Conservation (phyloP, 2,888 invertebrate genomes). For the Apodemia mormo region DNA sequence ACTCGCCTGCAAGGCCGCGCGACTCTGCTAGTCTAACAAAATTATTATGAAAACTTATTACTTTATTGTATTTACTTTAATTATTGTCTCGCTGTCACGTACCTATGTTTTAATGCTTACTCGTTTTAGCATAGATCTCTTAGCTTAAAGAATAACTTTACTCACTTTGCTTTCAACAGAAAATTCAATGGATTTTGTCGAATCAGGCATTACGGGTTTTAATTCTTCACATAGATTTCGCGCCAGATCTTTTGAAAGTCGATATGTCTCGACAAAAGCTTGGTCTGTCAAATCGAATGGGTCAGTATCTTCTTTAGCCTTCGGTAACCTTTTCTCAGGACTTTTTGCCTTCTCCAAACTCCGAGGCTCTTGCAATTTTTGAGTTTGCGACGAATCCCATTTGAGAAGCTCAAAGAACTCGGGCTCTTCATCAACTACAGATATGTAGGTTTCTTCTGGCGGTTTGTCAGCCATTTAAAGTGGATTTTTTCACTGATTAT, state of each 20-base stretch:
- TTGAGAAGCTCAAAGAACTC: slow-evolving; percentile 73
- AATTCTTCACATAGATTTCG: slow-evolving; percentile 63
- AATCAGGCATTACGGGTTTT: slow-evolving; percentile 69
- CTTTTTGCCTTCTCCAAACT: slow-evolving; percentile 62
- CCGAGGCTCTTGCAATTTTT: slow-evolving; percentile 48
- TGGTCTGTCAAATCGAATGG: slow-evolving; percentile 67
- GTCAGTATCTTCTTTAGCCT: slow-evolving; percentile 56
- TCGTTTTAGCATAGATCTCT: not conserved
- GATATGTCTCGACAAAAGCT: slow-evolving; percentile 64
- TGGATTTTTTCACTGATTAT: slow-evolving; percentile 49
- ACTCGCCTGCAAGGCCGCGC: too few relatives aligned
- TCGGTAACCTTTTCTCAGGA: slow-evolving; percentile 63
- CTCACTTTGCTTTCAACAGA: slow-evolving; percentile 69
- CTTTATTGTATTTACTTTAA: too few relatives aligned
- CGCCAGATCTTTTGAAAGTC: slow-evolving; percentile 66
- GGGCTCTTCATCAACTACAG: slow-evolving; percentile 73
- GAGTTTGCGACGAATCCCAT: slow-evolving; percentile 66
- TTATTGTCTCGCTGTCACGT: too few relatives aligned
- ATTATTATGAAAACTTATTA: too few relatives aligned
- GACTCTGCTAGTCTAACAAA: too few relatives aligned
- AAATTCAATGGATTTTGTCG: slow-evolving; percentile 68
- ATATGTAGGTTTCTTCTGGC: slow-evolving; percentile 72
- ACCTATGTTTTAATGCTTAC: too few relatives aligned
- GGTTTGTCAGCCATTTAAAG: slow-evolving; percentile 71
- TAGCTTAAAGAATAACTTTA: not conserved